phyloP scores from a whole-genome alignment of 2,113 vertebrate genomes.

The Muntiacus reevesi region DNA sequence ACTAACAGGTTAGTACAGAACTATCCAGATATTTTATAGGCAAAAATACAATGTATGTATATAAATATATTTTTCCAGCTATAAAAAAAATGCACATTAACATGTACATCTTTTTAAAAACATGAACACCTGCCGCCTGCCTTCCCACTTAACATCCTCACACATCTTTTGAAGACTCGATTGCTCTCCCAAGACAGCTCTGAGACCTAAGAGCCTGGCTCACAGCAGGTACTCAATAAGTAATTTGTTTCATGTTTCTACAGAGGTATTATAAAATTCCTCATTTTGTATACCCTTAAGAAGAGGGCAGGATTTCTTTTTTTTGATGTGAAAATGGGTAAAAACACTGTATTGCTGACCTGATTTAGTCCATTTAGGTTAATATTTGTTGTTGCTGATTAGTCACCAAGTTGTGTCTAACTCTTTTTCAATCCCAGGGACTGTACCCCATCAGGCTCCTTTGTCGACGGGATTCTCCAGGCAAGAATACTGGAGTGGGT shows the following conservation, averaged over 20 bases:
- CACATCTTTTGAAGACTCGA: not conserved
- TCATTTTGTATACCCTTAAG: not conserved
- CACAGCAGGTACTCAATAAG: not conserved
- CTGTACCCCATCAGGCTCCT: not conserved
- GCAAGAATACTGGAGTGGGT: not conserved
- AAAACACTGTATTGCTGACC: not conserved
- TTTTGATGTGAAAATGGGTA: not conserved
- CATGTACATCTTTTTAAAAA: not conserved
- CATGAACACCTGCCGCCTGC: not conserved
- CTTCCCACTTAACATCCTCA: not conserved
- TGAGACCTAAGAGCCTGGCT: not conserved
- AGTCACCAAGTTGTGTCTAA: not conserved
- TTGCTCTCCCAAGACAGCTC: not conserved
- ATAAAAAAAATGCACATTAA: not conserved
- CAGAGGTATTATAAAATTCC: not conserved
- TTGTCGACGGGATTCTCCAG: not conserved
- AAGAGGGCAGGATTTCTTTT: not conserved
- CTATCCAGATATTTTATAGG: not conserved
- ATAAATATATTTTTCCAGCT: not conserved
- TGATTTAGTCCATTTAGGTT: not conserved
- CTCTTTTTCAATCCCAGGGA: not conserved
- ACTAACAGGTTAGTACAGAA: not conserved
- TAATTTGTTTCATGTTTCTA: not conserved
- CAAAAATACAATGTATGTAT: not conserved
- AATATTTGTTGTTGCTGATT: not conserved